Evolutionary conservation across 2,888 invertebrate genomes (phyloP).

Genomic region (Ametastegia equiseti): DNA sequence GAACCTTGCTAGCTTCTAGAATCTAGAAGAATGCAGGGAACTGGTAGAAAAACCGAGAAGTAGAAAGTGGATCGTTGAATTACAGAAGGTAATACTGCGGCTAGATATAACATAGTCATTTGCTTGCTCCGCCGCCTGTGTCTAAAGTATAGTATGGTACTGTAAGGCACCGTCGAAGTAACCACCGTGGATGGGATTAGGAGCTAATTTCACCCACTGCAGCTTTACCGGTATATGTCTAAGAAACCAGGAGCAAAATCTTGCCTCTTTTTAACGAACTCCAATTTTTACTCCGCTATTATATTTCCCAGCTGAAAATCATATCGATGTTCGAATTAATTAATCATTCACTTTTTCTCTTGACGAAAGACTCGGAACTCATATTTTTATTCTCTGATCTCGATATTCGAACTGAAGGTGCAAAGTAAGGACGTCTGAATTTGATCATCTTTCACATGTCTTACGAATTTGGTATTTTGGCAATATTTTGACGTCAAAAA

Average conservation of each 20-base stretch:
- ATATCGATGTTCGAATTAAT: too few species aligned
- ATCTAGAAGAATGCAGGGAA: constrained; percentile 7
- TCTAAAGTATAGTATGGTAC: neutral
- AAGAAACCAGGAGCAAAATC: neutral
- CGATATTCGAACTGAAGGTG: too few species aligned
- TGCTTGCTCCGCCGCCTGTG: constrained; percentile 64
- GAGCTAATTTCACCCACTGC: constrained; percentile 43
- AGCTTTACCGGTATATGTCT: constrained; percentile 22
- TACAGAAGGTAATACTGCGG: constrained; percentile 52
- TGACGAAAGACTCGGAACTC: too few species aligned
- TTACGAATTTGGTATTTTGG: neutral
- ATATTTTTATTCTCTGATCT: too few species aligned
- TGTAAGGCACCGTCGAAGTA: neutral
- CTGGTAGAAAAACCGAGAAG: neutral
- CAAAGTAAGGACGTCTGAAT: neutral
- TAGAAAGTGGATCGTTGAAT: constrained; percentile 38
- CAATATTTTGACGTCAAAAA: neutral
- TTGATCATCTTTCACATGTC: neutral
- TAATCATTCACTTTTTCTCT: too few species aligned
- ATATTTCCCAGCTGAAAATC: neutral
- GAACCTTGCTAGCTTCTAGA: neutral
- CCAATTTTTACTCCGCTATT: neutral
- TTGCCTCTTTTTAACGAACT: neutral
- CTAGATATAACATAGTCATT: constrained; percentile 70
- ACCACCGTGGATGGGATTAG: constrained; percentile 19